A percentile compares a stretch with the other conserved stretches of the same genome.
Conservation (phyloP, 2,888 invertebrate species). For the Periphyllus acericola region DNA sequence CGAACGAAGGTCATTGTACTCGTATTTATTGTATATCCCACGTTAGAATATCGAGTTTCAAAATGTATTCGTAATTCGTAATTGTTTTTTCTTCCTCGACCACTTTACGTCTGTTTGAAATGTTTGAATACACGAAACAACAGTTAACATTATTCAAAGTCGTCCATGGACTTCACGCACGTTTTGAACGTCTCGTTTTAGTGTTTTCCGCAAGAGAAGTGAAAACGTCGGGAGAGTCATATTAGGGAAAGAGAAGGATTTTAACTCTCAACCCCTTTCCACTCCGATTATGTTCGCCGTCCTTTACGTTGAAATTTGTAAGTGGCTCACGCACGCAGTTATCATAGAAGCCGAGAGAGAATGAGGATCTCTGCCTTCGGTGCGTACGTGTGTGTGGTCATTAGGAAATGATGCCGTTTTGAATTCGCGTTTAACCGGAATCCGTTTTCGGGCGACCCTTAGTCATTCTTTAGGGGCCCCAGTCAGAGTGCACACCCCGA, state of each 20-base stretch:
- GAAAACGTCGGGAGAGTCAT: constrained; percentile 22
- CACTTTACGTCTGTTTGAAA: too few species aligned
- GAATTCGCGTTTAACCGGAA: constrained; percentile 53
- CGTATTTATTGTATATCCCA: too few species aligned
- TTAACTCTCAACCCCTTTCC: constrained; percentile 40
- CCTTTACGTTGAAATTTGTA: constrained; percentile 54
- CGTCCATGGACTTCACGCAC: background rate
- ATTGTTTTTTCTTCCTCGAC: too few species aligned
- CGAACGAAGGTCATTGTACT: too few species aligned
- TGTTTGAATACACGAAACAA: too few species aligned
- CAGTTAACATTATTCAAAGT: background rate
- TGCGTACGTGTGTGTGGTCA: constrained; percentile 38
- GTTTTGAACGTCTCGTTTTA: constrained; percentile 23
- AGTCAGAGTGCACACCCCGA: constrained; percentile 20
- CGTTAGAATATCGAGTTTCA: too few species aligned
- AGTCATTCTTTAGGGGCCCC: constrained; percentile 41
- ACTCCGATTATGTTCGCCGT: constrained; percentile 32
- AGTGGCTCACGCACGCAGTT: constrained; percentile 59
- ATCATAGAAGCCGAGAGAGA: constrained; percentile 15
- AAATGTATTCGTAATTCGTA: too few species aligned
- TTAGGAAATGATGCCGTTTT: constrained; percentile 54
- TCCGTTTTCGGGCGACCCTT: constrained; percentile 43
- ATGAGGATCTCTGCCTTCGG: constrained; percentile 1
- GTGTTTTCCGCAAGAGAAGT: constrained; percentile 23
- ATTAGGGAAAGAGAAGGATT: background rate